These are phyloP conservation scores for Pasiphila rectangulata DNA, from an alignment of 2,888 invertebrate genomes.

Conservation along the genomic window DNA sequence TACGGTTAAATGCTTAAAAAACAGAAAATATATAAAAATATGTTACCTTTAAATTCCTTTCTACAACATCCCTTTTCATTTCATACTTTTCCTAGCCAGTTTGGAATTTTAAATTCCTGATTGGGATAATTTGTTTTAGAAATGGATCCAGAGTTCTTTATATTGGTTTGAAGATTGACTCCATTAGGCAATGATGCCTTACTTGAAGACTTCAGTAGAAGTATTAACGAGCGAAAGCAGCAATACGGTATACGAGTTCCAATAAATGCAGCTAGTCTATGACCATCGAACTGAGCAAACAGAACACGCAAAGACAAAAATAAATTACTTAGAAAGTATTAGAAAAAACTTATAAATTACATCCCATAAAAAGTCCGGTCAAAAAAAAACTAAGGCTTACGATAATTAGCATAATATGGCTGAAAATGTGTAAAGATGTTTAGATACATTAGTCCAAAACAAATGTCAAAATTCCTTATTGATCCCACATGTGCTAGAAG, in stretches of 20 bases:
- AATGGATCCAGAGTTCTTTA: not conserved
- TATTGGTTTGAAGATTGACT: slow-evolving; percentile 3
- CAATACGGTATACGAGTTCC: slow-evolving; percentile 10
- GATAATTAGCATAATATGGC: too few species aligned
- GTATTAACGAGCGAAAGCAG: slow-evolving; percentile 14
- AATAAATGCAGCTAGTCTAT: slow-evolving; percentile 10
- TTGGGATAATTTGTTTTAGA: not conserved
- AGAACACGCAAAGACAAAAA: slow-evolving; percentile 28
- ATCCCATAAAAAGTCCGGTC: too few species aligned
- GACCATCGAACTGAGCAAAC: slow-evolving; percentile 32
- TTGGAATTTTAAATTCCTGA: not conserved
- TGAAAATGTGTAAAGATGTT: too few species aligned
- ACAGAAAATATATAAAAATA: not conserved
- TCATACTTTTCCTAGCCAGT: slow-evolving; percentile 1
- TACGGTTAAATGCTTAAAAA: not conserved
- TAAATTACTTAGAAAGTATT: slow-evolving; percentile 13
- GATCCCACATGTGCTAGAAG: too few species aligned
- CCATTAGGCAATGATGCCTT: not conserved
- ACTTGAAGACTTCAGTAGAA: slow-evolving; percentile 3
- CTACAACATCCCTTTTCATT: not conserved
- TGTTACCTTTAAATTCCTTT: slow-evolving; percentile 13
- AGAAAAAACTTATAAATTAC: slow-evolving; percentile 3
- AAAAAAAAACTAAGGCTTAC: too few species aligned
- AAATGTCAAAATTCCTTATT: too few species aligned
- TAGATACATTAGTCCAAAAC: too few species aligned